Evolutionary conservation across 2,888 invertebrate species (phyloP).

Genomic region (Pammene aurita): DNA sequence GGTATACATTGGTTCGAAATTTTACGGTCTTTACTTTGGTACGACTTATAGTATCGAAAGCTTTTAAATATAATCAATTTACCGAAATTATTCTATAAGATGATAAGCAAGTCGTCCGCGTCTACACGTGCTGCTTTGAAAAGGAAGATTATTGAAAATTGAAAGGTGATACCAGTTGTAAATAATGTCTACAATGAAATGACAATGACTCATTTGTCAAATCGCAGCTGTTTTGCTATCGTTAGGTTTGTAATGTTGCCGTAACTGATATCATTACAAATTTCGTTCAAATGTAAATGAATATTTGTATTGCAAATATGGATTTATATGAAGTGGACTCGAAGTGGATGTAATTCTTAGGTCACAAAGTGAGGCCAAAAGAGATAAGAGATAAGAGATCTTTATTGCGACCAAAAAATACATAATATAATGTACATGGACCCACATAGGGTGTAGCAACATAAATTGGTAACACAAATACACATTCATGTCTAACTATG

Average conservation of each 20-base stretch:
- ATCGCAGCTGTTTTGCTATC: slow-evolving; percentile 24
- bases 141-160: slow-evolving; percentile 64
- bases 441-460: no score
- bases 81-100: slow-evolving; percentile 63
- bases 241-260: slow-evolving; percentile 23
- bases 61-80: slow-evolving; percentile 46
- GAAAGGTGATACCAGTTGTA: slow-evolving; percentile 33
- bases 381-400: no score
- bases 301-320: no score
- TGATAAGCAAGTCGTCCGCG: slow-evolving; percentile 71
- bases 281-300: neutral
- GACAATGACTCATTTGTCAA: slow-evolving; percentile 29
- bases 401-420: no score
- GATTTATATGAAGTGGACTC: no score
- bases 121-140: slow-evolving; percentile 79
- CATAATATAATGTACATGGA: no score
- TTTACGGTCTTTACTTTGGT: slow-evolving; percentile 26
- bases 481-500: no score
- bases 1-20: slow-evolving; percentile 27
- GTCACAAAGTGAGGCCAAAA: no score
- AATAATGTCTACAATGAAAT: slow-evolving; percentile 22
- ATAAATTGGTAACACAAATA: no score
- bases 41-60: neutral
- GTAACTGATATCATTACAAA: neutral
- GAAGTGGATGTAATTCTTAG: no score